Percentiles rank a stretch among this genome's conserved stretches.
Evolutionary conservation across 1,140 invertebrate species (phyloP).

Genomic region (Maniola jurtina): DNA sequence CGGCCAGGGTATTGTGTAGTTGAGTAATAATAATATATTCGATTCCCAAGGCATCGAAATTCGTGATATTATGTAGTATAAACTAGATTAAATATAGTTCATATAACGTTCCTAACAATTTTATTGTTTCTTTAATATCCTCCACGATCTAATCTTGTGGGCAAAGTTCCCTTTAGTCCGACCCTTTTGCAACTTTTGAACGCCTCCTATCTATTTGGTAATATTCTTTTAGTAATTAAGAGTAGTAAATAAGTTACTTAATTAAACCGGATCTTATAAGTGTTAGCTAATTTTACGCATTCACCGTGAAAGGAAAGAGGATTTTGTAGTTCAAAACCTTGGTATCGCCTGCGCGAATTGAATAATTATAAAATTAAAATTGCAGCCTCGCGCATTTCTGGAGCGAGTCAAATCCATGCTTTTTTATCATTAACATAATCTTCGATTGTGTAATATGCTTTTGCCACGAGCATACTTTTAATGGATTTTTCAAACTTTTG

Average conservation of each 20-base stretch:
- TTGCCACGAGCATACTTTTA: too few species aligned
- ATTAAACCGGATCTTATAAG: neutral
- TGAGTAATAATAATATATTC: neutral
- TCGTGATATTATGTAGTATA: neutral
- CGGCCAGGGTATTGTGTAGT: neutral
- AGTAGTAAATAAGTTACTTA: neutral
- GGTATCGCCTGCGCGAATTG: neutral
- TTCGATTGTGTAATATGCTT: too few species aligned
- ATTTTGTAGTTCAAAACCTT: neutral
- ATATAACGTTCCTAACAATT: conserved; percentile 1
- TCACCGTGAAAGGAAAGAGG: neutral
- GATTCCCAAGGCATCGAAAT: neutral
- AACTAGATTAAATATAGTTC: neutral
- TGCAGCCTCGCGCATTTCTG: too few species aligned
- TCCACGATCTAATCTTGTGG: neutral
- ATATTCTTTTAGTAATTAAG: too few species aligned
- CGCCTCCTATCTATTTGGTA: too few species aligned
- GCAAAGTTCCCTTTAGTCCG: too few species aligned
- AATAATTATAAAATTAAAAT: neutral
- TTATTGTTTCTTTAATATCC: neutral
- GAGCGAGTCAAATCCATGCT: neutral
- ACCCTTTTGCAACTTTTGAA: too few species aligned
- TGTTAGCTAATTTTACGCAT: neutral
- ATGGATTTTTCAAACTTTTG: too few species aligned
- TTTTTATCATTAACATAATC: too few species aligned